Conservation (phyloP, 2,797 vertebrate species). For the Cirrhinus molitorella region DNA sequence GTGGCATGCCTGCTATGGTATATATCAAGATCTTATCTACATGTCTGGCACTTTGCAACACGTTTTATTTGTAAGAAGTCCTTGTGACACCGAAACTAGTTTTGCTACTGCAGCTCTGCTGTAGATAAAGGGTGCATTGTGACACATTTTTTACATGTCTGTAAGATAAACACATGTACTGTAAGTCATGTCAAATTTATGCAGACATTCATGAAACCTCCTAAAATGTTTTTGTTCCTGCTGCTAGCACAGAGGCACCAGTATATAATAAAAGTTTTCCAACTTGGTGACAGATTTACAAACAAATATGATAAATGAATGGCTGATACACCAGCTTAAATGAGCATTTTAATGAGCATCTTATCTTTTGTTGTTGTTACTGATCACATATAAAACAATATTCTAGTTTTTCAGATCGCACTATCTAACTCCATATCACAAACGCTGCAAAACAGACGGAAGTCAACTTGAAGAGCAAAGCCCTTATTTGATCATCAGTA, state of each 20-base stretch:
- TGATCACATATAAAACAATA: not conserved
- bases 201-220: not conserved
- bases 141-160: not conserved
- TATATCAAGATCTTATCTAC: not conserved
- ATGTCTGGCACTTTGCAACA: not conserved
- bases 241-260: slow-evolving; percentile 55
- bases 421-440: slow-evolving; percentile 59
- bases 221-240: not conserved
- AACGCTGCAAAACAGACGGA: slow-evolving; percentile 62
- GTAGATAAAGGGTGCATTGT: not conserved
- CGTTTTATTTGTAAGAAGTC: not conserved
- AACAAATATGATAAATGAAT: not conserved
- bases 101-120: not conserved
- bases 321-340: not conserved
- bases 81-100: slow-evolving; percentile 2
- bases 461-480: slow-evolving; percentile 43
- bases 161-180: not conserved
- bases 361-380: not conserved
- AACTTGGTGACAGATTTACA: slow-evolving; percentile 25
- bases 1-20: not conserved
- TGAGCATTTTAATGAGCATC: not conserved
- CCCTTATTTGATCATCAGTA: slow-evolving; percentile 77
- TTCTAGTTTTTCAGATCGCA: slow-evolving; percentile 56
- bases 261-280: slow-evolving; percentile 54
- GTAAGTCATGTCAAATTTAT: not conserved